phyloP scores from a whole-genome alignment of 2,113 vertebrate genomes.

The Ceratotherium simum region DNA sequence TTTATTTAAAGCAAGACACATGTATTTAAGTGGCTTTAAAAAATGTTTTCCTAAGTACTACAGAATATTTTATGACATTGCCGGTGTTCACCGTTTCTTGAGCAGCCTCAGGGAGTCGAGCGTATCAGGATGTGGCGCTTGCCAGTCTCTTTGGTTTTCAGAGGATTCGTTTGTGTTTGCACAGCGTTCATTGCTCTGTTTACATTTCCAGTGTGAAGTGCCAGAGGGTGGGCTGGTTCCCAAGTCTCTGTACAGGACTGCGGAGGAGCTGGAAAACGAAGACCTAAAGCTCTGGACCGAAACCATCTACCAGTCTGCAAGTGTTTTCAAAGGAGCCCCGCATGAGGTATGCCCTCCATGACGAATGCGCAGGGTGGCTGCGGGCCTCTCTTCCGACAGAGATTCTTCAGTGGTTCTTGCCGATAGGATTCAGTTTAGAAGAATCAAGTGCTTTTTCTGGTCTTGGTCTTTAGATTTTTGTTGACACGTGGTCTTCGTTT shows the following conservation, averaged over 20 bases:
- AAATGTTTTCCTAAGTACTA: not conserved
- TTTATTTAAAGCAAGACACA: not conserved
- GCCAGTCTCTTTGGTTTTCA: accelerated
- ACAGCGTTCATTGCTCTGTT: accelerated
- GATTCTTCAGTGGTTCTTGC: accelerated
- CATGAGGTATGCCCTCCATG: constrained; percentile 90
- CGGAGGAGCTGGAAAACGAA: constrained; percentile 95
- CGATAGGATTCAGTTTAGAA: accelerated
- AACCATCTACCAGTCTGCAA: constrained; percentile 97
- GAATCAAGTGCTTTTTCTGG: not conserved
- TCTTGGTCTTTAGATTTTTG: not conserved
- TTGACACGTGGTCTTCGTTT: not conserved
- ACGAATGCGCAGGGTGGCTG: accelerated
- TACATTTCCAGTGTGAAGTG: constrained; percentile 91
- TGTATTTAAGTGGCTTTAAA: not conserved
- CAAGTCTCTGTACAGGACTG: constrained; percentile 95
- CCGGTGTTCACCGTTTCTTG: not conserved
- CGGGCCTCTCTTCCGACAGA: accelerated
- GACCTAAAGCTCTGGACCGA: constrained; percentile 95
- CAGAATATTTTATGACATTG: not conserved
- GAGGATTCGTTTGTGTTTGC: accelerated
- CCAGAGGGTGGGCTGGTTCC: constrained; percentile 96
- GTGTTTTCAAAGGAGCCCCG: constrained; percentile 96
- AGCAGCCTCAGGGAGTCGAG: accelerated
- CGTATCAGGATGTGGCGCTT: accelerated